phyloP scores from a whole-genome alignment of 2,797 vertebrate genomes.

The Syncerus caffer region DNA sequence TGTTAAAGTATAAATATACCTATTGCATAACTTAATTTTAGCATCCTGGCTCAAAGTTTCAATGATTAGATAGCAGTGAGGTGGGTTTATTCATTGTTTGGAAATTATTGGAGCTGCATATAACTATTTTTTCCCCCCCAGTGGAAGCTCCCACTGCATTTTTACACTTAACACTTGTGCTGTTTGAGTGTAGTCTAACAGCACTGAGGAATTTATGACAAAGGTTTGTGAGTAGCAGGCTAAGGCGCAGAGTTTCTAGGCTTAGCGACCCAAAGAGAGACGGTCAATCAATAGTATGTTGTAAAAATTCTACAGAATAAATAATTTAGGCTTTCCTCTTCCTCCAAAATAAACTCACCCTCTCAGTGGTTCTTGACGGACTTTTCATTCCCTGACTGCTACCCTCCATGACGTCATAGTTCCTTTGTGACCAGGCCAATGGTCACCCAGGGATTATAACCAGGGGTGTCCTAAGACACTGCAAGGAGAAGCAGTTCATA shows the following conservation, averaged over 20 bases:
- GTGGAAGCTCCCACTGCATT: neutral
- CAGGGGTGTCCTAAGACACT: neutral
- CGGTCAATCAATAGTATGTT: neutral
- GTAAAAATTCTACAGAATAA: conserved; percentile 14
- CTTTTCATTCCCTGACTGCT: neutral
- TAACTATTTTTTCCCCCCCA: neutral
- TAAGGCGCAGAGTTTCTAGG: conserved; percentile 11
- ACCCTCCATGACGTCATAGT: neutral
- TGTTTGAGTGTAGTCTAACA: neutral
- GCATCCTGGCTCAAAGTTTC: neutral
- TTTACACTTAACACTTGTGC: neutral
- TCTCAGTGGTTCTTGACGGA: neutral
- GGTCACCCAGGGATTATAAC: neutral
- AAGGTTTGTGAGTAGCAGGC: neutral
- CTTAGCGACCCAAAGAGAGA: conserved; percentile 3
- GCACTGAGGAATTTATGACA: neutral
- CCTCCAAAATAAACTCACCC: neutral
- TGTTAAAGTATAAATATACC: neutral
- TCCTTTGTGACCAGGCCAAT: neutral
- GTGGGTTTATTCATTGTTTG: neutral
- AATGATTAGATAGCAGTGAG: neutral
- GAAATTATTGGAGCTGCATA: neutral
- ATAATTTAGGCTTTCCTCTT: conserved; percentile 25
- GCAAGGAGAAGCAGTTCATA: neutral
- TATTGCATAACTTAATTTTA: neutral